Evolutionary conservation across 2,888 invertebrate species (phyloP), one percentile per base, ranked within the genome.

Genomic region (Ellobium chinense): DNA sequence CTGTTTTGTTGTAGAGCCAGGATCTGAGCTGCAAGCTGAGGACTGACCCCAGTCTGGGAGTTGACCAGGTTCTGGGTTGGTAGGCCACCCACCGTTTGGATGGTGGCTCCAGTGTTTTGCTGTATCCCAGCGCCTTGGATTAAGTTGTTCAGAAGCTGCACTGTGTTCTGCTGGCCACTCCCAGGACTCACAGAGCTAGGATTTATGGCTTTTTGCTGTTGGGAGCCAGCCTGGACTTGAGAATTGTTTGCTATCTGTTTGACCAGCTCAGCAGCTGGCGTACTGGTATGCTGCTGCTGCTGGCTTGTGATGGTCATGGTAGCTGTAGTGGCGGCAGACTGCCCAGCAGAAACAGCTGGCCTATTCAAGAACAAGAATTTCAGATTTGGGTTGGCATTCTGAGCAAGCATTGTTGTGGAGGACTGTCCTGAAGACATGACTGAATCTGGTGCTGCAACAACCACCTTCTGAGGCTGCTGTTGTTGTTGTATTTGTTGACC

Each of bases 261-360:
- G 12, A 84, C 79, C 36, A 82, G 56, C 68, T 82, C 81, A n/a
- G 84, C 73, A 5, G 82, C 82, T 72, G 84, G 82, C 7, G 84
- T 72, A 27, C 54, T 72, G 29, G 54, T 80, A 27, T 27, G 70
- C 9, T 21, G 29, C 34, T 70, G 78, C 29, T 36, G 60, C 4
- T 46, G 24, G 36, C 14, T 56, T n/a, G 69, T 36, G 68, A n/a
- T 29, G 21, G 34, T 18, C 24, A 29, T 21, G 5, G n/a, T 54
- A 29, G 60, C 24, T 18, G 31, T 4, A 12, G 56, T 36, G 29
- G 31, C 18, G 21, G 37, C n/a, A n/a, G 34, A 1, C 27, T 60
- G 60, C 7, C 34, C n/a, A 9, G n/a, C 27, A 21, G 75, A n/a
- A 14, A 58, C 46, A 21, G 68, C 34, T 27, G 78, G 46, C 7